A percentile compares a stretch with the other conserved stretches of the same genome.
Conservation (phyloP, 2,797 vertebrate species). For the Monodelphis domestica region DNA sequence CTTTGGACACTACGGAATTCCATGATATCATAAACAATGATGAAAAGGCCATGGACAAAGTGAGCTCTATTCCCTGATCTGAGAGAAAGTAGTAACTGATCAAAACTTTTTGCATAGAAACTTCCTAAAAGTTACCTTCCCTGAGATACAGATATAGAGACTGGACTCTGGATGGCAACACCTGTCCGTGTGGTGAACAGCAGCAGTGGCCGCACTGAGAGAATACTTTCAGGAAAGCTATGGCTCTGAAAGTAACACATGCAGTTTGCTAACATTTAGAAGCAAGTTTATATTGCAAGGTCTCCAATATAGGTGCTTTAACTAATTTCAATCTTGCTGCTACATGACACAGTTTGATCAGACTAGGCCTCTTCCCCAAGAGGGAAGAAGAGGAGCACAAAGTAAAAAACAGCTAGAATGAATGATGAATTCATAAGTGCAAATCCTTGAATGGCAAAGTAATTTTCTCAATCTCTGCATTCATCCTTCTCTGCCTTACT, state of each 20-base stretch:
- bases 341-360: background rate
- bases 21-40: background rate
- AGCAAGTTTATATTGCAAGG: background rate
- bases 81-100: background rate
- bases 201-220: background rate
- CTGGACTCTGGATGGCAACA: no score
- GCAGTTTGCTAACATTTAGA: background rate
- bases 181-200: background rate
- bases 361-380: background rate
- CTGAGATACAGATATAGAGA: background rate
- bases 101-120: constrained; percentile 29
- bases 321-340: constrained; percentile 67
- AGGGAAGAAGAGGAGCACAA: no score
- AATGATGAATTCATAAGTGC: background rate
- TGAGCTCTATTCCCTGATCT: background rate
- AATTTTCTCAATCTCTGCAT: no score
- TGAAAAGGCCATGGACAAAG: background rate
- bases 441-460: no score
- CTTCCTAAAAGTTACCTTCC: constrained; percentile 19
- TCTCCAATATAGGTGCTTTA: constrained; percentile 35
- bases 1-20: constrained; percentile 9
- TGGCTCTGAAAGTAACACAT: background rate
- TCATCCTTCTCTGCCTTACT: no score
- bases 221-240: background rate
- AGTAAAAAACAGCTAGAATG: background rate